Evolutionary conservation across 2,113 vertebrate genomes (phyloP), one percentile per base, ranked within the genome.

Genomic region (Leptocoma aspasia): DNA sequence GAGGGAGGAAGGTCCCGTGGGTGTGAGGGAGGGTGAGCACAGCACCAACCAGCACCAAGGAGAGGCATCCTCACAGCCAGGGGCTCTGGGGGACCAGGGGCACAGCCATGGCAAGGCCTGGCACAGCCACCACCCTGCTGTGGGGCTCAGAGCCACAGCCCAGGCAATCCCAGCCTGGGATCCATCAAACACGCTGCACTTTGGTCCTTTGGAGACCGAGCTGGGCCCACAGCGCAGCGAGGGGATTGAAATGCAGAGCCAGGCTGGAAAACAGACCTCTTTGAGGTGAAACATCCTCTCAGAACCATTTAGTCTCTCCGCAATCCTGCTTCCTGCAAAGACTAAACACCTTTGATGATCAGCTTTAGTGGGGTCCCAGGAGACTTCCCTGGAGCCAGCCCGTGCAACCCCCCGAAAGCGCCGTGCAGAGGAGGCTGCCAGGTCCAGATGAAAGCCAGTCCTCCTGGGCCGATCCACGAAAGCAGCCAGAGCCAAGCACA

Each of bases 41-140:
- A 77, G 78, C 59, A 6, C 8, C 73, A 8, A 3, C 9, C 78
- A 61, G 64, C 33, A 2, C 31, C 3, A 0, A 30, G 56, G 53
- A 35, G 13, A 3, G 64, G 5, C 13, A 6, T 6, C 77, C 57
- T 5, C 11, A 2, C 15, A 53, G 26, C 1, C 11, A 7, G 20
- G 27, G 20, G 7, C 0, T 1, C 1, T 6, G 44, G 49, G 71
- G 41, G 31, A 2, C 0, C 0, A 13, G 47, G 31, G 56, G 11
- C 49, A 26, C 5, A 6, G n/a, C 8, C 1, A 6, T 1, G 35
- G 21, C 1, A 2, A 26, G 63, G 54, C 54, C 42, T n/a, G 53
- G 73, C 78, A 30, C 54, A 18, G 65, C 28, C 30, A 3, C 3
- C 42, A 0, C 18, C 44, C 35, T 2, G 19, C 49, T 0, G 0